These are phyloP conservation scores for Callospermophilus lateralis DNA, from an alignment of 2,113 vertebrate species.

Conservation along the genomic window DNA sequence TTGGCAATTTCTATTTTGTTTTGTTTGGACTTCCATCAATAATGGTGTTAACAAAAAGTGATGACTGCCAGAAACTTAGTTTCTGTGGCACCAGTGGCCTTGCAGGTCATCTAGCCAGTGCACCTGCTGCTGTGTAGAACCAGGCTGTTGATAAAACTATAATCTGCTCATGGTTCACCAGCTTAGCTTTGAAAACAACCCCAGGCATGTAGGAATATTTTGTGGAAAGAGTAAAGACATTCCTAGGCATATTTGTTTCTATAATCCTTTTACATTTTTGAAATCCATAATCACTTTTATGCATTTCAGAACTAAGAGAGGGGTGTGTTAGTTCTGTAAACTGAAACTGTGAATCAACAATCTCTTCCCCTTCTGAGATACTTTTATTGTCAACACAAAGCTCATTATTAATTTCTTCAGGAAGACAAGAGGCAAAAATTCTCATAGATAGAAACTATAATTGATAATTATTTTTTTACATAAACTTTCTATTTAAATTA, in stretches of 20 bases:
- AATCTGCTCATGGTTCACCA: conserved; percentile 48
- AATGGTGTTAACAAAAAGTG: conserved; percentile 65
- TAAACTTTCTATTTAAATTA: not conserved
- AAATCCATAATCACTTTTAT: not conserved
- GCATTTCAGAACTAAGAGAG: not conserved
- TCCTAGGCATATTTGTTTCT: not conserved
- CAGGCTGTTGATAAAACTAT: conserved; percentile 37
- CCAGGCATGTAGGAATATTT: not conserved
- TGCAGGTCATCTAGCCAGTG: conserved; percentile 29
- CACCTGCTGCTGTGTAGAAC: conserved; percentile 33
- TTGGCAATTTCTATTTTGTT: conserved; percentile 41
- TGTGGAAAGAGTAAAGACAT: not conserved
- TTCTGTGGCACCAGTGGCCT: not conserved
- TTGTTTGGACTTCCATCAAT: conserved; percentile 58
- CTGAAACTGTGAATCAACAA: not conserved
- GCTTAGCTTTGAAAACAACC: conserved; percentile 39
- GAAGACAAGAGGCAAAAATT: not conserved
- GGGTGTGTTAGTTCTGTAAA: not conserved
- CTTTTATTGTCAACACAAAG: not conserved
- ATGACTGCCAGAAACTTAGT: conserved; percentile 22
- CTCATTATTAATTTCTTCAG: not conserved
- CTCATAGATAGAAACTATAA: not conserved
- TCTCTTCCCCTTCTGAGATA: not conserved
- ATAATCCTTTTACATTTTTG: not conserved
- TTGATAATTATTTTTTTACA: not conserved